Base-by-base conservation (phyloP, 2,113 vertebrate species). In the Arothron firmamentum region DNA sequence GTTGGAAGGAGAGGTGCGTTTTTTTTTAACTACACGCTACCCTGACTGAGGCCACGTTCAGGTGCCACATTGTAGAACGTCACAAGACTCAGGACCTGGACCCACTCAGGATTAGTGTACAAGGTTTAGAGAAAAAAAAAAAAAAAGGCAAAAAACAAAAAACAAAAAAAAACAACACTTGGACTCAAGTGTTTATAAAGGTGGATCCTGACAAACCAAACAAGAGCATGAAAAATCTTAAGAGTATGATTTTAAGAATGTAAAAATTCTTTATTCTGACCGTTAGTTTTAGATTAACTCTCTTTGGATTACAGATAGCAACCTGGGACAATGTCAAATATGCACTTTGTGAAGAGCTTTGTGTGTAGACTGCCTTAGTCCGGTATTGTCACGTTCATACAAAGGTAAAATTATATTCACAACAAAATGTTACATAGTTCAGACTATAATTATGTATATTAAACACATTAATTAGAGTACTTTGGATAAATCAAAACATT, bases 371-470 rank as follows among this genome's bases (percentile, higher is more conserved):
- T 71, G 79, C 73, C 70, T 85, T 75, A 88, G 87, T 85, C 87
- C 84, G 72, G 87, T 89, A 85, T 89, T 89, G 87, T 87, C 85
- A 89, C 84, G 84, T 88, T 89, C 84, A 78, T 84, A 88, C 85
- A 89, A 85, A 78, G 65, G 78, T 68, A 73, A 83, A 81, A 78
- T 72, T 65, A 60, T 74, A 63, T 54, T 67, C 72, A 84, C 70
- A 86, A 38, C 47, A 81, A 72, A 66, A 69, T 52, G 68, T 52
- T 52, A 78, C 65, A 46, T 46, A 54, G 59, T 57, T 69, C 53
- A 78, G 43, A 69, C n/a, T 55, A 63, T 59, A 25, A 49, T 79
- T 58, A 34, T 74, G 59, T 61, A 45, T 14, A 45, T 14, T 2
- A 61, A 66, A 65, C 28, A 75, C 52, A 78, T 19, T 54, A 41